Evolutionary conservation across 2,797 vertebrate genomes (phyloP).

Genomic region (Rhinella marina): DNA sequence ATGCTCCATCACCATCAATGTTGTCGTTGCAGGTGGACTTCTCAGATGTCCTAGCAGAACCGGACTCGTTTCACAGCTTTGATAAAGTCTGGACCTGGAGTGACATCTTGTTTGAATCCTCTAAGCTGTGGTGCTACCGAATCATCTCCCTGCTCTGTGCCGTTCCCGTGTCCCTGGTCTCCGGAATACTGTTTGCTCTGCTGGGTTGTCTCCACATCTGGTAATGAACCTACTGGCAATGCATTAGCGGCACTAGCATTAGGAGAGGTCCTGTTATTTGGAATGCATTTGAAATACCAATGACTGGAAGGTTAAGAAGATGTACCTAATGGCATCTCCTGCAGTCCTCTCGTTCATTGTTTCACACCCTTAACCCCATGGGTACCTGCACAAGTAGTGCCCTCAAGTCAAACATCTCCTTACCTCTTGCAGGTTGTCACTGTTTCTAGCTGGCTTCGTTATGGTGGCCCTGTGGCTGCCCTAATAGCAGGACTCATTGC

Average conservation of each 20-base stretch:
- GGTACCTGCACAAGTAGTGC: not conserved
- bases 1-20: not conserved
- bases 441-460: too few species aligned
- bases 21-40: slow-evolving; percentile 75
- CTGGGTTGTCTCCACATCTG: slow-evolving; percentile 81
- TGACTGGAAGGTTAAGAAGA: not conserved
- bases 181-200: slow-evolving; percentile 76
- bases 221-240: slow-evolving; percentile 64
- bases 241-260: not conserved
- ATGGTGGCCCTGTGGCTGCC: not conserved
- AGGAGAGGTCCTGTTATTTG: not conserved
- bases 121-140: slow-evolving; percentile 78
- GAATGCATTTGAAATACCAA: too few species aligned
- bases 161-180: slow-evolving; percentile 77
- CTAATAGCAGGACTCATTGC: too few species aligned
- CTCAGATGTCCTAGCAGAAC: slow-evolving; percentile 78
- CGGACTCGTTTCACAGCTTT: slow-evolving; percentile 70
- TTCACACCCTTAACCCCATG: not conserved
- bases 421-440: not conserved
- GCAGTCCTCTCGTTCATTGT: not conserved
- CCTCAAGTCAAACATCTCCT: not conserved
- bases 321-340: not conserved
- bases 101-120: slow-evolving; percentile 73
- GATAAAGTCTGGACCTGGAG: slow-evolving; percentile 80
- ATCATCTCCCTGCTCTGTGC: slow-evolving; percentile 78